These are phyloP conservation scores for Gorsachius magnificus DNA, from an alignment of 2,797 vertebrate species.

Conservation along the genomic window DNA sequence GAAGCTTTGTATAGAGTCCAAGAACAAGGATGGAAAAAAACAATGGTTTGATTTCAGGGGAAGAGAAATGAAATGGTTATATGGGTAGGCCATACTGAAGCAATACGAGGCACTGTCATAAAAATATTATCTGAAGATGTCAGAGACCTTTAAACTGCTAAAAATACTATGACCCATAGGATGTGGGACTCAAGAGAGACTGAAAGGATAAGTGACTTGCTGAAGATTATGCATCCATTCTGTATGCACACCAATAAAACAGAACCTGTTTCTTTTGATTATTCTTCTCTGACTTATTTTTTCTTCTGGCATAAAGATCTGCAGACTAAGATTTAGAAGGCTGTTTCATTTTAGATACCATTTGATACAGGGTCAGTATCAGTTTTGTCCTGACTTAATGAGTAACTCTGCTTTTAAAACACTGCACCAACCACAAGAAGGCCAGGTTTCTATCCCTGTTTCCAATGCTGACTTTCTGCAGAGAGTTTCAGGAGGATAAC, in stretches of 20 bases:
- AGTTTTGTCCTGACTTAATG: neutral
- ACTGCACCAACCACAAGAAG: neutral
- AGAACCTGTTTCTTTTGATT: neutral
- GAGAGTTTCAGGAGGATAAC: neutral
- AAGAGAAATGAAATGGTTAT: neutral
- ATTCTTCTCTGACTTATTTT: neutral
- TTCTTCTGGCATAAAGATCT: neutral
- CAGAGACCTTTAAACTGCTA: neutral
- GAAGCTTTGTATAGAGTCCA: conserved; percentile 29
- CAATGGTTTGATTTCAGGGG: neutral
- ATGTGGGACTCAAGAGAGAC: neutral
- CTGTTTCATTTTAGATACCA: neutral
- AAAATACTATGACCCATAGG: neutral
- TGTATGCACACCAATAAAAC: neutral
- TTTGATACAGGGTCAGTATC: neutral
- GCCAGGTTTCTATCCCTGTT: neutral
- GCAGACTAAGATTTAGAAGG: neutral
- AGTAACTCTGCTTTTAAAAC: neutral
- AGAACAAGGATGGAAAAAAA: conserved; percentile 1
- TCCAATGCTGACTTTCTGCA: neutral
- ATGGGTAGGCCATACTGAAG: neutral
- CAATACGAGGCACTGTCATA: neutral
- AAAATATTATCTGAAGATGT: neutral
- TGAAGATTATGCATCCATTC: neutral
- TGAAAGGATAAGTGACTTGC: neutral